Percentiles rank a stretch among this genome's conserved stretches.
These are phyloP conservation scores for Ptycholaimellus sp. DNA, from an alignment of 2,888 invertebrate species.

Conservation along the genomic window DNA sequence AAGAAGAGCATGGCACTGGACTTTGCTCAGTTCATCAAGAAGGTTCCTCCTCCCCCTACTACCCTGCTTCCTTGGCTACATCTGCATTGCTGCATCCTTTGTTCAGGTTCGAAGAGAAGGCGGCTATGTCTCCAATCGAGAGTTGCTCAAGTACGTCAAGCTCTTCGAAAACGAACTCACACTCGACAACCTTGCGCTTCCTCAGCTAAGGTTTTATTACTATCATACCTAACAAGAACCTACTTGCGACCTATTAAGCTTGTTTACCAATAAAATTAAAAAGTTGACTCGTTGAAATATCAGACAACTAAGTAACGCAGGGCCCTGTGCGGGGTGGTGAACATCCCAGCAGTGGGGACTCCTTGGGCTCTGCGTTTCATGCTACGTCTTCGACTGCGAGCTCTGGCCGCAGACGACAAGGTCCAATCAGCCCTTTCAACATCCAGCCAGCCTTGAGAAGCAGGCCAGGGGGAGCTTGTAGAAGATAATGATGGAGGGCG, in stretches of 20 bases:
- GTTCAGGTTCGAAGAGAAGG: conserved; percentile 47
- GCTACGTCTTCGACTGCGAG: conserved; percentile 68
- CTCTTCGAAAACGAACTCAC: conserved; percentile 95
- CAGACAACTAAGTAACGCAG: too few species aligned
- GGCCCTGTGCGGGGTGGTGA: conserved; percentile 72
- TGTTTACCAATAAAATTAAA: too few species aligned
- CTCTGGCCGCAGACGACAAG: conserved; percentile 67
- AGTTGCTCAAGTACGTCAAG: conserved; percentile 85
- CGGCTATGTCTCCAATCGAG: conserved; percentile 52
- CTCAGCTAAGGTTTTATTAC: conserved; percentile 55
- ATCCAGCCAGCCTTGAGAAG: background rate
- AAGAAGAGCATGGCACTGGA: conserved; percentile 43
- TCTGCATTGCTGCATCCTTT: too few species aligned
- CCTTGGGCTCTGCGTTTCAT: conserved; percentile 73
- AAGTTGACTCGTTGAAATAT: too few species aligned
- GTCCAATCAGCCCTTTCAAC: background rate
- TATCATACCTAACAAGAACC: background rate
- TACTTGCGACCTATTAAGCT: too few species aligned
- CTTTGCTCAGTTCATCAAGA: conserved; percentile 64
- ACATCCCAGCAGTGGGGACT: conserved; percentile 53
- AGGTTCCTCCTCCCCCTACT: too few species aligned
- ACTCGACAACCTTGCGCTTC: conserved; percentile 64
- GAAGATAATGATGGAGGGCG: conserved; percentile 84
- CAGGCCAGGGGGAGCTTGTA: conserved; percentile 24
- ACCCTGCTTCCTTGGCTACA: too few species aligned